phyloP scores from a whole-genome alignment of 2,888 invertebrate species.

The Diploptera punctata region DNA sequence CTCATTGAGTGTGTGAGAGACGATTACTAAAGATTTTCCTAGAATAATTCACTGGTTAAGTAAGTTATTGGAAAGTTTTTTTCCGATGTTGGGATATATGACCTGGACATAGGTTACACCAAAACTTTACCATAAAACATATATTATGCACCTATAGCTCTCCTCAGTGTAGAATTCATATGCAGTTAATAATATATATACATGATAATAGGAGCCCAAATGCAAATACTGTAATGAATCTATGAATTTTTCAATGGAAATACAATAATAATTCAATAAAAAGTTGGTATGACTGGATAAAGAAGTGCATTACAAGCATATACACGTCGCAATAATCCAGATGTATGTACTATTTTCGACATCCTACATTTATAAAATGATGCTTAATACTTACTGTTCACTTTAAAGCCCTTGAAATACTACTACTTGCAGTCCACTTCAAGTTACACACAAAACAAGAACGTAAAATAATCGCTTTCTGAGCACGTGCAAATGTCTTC shows the following conservation, averaged over 20 bases:
- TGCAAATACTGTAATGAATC: too few species aligned
- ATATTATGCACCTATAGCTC: too few species aligned
- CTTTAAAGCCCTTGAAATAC: not conserved
- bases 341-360: not conserved
- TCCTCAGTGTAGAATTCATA: too few species aligned
- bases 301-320: not conserved
- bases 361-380: not conserved
- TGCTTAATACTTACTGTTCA: not conserved
- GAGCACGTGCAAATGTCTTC: slow-evolving; percentile 30
- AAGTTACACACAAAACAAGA: slow-evolving; percentile 1
- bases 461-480: slow-evolving; percentile 3
- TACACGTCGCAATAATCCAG: not conserved
- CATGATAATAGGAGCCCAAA: too few species aligned
- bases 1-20: too few species aligned
- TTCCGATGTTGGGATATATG: too few species aligned
- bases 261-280: not conserved
- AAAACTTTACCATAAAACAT: too few species aligned
- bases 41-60: too few species aligned
- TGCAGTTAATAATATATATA: too few species aligned
- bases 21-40: too few species aligned
- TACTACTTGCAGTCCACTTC: not conserved
- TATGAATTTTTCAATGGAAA: not conserved
- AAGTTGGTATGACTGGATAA: slow-evolving; percentile 10
- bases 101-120: too few species aligned
- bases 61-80: too few species aligned